Percentiles rank a stretch among this genome's conserved stretches.
Conservation (phyloP, 2,888 invertebrate genomes). For the Temnothorax unifasciatus region DNA sequence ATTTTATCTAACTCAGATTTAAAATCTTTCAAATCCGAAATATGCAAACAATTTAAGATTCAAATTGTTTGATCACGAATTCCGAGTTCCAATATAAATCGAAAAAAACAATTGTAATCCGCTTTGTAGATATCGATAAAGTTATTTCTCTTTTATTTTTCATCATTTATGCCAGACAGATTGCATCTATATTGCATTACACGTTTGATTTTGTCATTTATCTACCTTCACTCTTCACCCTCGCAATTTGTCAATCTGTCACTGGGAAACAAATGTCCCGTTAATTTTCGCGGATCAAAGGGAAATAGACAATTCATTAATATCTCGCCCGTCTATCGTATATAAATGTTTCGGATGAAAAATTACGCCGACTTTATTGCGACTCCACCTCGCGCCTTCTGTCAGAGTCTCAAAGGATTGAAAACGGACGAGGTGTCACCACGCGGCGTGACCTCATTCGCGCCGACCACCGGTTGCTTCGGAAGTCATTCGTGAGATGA, state of each 20-base stretch:
- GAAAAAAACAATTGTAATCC: slow-evolving; percentile 9
- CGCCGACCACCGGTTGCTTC: slow-evolving; percentile 74
- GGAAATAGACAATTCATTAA: slow-evolving; percentile 38
- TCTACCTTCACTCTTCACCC: slow-evolving; percentile 16
- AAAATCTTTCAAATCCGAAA: not conserved
- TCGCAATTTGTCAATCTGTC: slow-evolving; percentile 42
- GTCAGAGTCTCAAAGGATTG: slow-evolving; percentile 63
- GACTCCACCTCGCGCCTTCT: slow-evolving; percentile 25
- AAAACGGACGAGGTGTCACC: slow-evolving; percentile 58
- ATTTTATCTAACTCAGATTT: not conserved
- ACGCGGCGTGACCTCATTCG: slow-evolving; percentile 61
- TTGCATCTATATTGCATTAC: slow-evolving; percentile 1
- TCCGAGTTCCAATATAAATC: not conserved
- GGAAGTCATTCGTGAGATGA: slow-evolving; percentile 39
- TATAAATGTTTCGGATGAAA: slow-evolving; percentile 32
- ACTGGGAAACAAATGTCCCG: slow-evolving; percentile 38
- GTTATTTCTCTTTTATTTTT: slow-evolving; percentile 11
- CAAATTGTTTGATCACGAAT: not conserved
- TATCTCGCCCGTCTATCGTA: slow-evolving; percentile 14
- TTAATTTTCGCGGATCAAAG: slow-evolving; percentile 40
- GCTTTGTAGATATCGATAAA: not conserved
- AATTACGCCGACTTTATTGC: slow-evolving; percentile 33
- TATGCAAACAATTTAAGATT: not conserved
- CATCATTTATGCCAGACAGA: slow-evolving; percentile 4
- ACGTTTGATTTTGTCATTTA: slow-evolving; percentile 35